Conservation (phyloP, 2,113 vertebrate species). For the Malurus alboscapulatus region DNA sequence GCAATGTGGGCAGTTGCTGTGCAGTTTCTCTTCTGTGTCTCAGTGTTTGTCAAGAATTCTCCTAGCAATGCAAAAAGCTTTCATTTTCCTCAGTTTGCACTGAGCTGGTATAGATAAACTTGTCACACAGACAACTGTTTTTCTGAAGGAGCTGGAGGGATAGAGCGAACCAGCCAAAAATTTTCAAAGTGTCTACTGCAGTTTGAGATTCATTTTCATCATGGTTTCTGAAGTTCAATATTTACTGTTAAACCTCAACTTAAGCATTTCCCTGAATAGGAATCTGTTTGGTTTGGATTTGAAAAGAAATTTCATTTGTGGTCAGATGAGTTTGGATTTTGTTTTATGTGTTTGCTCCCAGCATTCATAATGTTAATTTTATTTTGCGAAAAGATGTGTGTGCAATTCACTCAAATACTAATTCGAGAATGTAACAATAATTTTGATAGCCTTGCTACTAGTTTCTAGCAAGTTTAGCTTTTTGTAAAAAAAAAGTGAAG, state of each 20-base stretch:
- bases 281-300: neutral
- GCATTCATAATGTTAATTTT: neutral
- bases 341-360: neutral
- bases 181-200: neutral
- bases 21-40: neutral
- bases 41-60: neutral
- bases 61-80: neutral
- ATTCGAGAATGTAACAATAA: neutral
- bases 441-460: neutral
- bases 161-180: neutral
- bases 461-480: neutral
- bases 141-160: neutral
- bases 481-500: neutral
- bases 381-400: neutral
- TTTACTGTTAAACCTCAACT: neutral
- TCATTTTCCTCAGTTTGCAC: neutral
- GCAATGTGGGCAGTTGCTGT: neutral
- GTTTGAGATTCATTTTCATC: neutral
- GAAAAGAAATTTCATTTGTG: neutral
- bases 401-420: neutral
- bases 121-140: neutral
- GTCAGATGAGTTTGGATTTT: neutral
- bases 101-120: neutral
- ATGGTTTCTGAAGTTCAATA: neutral
- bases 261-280: neutral